Conservation (phyloP, 2,888 invertebrate species). For the Archaeoteleia sp. region DNA sequence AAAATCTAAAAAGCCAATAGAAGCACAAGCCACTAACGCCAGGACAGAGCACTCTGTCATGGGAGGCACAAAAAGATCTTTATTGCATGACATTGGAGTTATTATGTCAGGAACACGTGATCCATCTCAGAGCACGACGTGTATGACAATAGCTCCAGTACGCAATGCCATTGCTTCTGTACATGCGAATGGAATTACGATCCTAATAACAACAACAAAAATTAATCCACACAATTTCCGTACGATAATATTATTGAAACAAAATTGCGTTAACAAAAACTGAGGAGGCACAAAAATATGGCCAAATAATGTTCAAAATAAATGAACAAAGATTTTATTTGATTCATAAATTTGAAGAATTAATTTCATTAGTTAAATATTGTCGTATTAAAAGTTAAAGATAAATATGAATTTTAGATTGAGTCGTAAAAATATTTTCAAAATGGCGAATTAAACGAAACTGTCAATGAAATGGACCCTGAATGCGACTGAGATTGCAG, state of each 20-base stretch:
- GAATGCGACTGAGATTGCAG: constrained; percentile 54
- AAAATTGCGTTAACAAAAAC: too few species aligned
- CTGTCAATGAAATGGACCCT: neutral
- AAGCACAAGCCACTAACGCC: constrained; percentile 5
- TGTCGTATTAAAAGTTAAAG: too few species aligned
- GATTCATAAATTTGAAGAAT: too few species aligned
- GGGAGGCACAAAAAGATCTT: constrained; percentile 68
- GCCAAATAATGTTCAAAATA: too few species aligned
- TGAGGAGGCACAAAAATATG: too few species aligned
- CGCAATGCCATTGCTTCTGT: constrained; percentile 54
- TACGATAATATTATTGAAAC: too few species aligned
- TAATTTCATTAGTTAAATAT: too few species aligned
- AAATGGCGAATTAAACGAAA: constrained; percentile 13
- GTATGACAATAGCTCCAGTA: constrained; percentile 67
- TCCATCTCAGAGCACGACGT: constrained; percentile 66
- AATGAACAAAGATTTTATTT: too few species aligned
- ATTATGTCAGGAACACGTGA: constrained; percentile 68
- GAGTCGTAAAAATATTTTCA: too few species aligned
- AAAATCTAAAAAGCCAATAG: constrained; percentile 37
- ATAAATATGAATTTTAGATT: too few species aligned
- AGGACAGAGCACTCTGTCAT: constrained; percentile 65
- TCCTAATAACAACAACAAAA: constrained; percentile 39
- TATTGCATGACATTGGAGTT: constrained; percentile 68
- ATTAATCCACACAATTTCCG: too few species aligned
- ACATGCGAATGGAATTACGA: constrained; percentile 39